Base-by-base conservation (phyloP, 2,113 vertebrate species). In the Plecturocebus donacophilus region DNA sequence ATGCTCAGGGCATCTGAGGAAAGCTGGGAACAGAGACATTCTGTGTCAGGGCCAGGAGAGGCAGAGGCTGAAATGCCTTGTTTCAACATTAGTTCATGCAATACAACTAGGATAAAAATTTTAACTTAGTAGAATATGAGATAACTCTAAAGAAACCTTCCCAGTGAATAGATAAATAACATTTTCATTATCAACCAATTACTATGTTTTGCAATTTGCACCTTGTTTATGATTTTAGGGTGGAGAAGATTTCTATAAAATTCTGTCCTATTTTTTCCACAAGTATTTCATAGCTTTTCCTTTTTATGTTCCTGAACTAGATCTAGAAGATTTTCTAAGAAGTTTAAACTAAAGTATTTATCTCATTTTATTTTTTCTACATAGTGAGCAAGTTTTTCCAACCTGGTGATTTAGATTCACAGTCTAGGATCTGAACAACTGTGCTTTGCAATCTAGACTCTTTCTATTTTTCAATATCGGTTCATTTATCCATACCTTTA, bases 401-500 rank as follows among this genome's bases (percentile, higher is more conserved):
- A 9, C 6, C 32, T 54, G 0, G 23, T 40, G n/a, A 8, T 21
- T 23, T 10, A 12, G 27, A 23, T 11, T 42, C 25, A 1, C 20
- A 14, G 19, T 45, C 38, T 20, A 13, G 7, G 10, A 5, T 38
- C 47, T 19, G 42, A 5, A 25, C 10, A 27, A 20, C 35, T 49
- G 9, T 52, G 42, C 20, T 77, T 47, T 35, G 9, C 2, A 19
- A 6, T 16, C 40, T 20, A 85, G 38, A 17, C 1, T 13, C 13
- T 45, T 25, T 38, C 3, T 64, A 0, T 27, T 21, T 32, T 35
- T 80, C 13, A 20, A 3, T 19, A 3, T 20, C 16, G 11, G 13
- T 4, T 73, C 32, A 14, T 38, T 83, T 35, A 20, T 17, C 56
- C 32, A 12, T 20, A 47, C n/a, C 17, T 83, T 94, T 4, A 54